These are phyloP conservation scores for Phenganax stokvisi DNA, from an alignment of 92 coral and sea anemone genomes.

Conservation along the genomic window DNA sequence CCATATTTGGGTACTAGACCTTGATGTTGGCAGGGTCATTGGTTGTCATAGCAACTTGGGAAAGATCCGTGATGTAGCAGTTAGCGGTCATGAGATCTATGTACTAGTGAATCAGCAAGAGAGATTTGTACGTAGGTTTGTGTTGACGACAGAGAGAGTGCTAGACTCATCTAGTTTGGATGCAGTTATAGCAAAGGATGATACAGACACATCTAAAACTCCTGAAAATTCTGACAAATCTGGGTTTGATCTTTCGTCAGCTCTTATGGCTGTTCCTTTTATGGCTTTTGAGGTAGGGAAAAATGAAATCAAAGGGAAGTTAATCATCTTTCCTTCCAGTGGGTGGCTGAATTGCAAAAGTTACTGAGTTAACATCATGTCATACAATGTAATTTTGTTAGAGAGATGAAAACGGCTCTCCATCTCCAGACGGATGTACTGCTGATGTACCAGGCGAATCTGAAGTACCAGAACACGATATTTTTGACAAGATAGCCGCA, in stretches of 20 bases:
- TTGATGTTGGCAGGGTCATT: conserved; percentile 67
- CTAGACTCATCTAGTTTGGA: conserved; percentile 18
- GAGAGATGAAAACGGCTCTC: too few relatives aligned
- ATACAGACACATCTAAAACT: background rate
- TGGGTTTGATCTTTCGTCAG: background rate
- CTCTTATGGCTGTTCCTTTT: background rate
- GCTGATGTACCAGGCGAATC: background rate
- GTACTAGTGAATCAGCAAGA: conserved; percentile 65
- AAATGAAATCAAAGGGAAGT: background rate
- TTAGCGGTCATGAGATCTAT: conserved; percentile 83
- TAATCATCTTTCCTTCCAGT: too few relatives aligned
- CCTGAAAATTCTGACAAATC: background rate
- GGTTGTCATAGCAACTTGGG: conserved; percentile 75
- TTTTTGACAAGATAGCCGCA: conserved; percentile 17
- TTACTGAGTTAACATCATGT: too few relatives aligned
- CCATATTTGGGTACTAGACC: conserved; percentile 83
- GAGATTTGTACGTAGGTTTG: conserved; percentile 49
- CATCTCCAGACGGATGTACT: too few relatives aligned
- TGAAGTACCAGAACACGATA: background rate
- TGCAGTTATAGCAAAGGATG: conserved; percentile 13
- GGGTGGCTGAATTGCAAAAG: too few relatives aligned
- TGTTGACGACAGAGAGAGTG: background rate
- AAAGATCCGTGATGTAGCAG: conserved; percentile 69
- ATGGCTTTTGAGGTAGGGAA: background rate
- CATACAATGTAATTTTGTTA: too few relatives aligned